These are phyloP conservation scores for Anolis carolinensis DNA, from an alignment of 2,113 vertebrate species.

Conservation along the genomic window DNA sequence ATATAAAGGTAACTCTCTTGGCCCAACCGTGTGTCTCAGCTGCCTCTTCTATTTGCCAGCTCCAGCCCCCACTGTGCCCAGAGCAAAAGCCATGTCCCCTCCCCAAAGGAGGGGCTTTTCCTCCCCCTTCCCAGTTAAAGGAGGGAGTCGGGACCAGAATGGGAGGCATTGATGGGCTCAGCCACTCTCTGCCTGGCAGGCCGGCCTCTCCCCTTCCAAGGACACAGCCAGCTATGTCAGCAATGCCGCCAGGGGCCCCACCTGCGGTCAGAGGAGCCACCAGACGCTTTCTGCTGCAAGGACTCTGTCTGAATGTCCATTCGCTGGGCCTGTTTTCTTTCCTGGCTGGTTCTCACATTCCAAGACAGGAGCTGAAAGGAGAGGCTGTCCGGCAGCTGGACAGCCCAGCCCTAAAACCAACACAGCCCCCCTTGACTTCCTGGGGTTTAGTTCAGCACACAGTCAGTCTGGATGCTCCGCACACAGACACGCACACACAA, in stretches of 20 bases:
- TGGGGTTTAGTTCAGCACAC: too few relatives aligned
- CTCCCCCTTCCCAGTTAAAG: background rate
- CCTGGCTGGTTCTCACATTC: background rate
- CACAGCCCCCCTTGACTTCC: too few relatives aligned
- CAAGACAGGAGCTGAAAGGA: background rate
- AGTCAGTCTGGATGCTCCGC: too few relatives aligned
- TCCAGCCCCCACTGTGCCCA: background rate
- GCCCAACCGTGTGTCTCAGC: background rate
- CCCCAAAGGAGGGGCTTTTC: too few relatives aligned
- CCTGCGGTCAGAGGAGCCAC: too few relatives aligned
- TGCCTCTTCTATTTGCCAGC: background rate
- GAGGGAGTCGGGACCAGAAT: background rate
- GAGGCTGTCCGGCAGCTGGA: background rate
- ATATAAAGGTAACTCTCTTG: background rate
- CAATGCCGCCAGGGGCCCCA: too few relatives aligned
- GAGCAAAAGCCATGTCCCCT: too few relatives aligned
- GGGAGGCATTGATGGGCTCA: background rate
- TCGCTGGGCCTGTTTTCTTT: background rate
- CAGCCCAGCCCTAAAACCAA: background rate
- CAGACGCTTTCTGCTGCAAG: accelerated
- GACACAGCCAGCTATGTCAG: too few relatives aligned
- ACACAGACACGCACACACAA: too few relatives aligned
- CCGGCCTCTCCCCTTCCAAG: too few relatives aligned
- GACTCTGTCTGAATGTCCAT: too few relatives aligned
- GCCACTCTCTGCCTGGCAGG: too few relatives aligned